phyloP scores from a whole-genome alignment of 2,113 vertebrate species.

The Kobus ellipsiprymnus region DNA sequence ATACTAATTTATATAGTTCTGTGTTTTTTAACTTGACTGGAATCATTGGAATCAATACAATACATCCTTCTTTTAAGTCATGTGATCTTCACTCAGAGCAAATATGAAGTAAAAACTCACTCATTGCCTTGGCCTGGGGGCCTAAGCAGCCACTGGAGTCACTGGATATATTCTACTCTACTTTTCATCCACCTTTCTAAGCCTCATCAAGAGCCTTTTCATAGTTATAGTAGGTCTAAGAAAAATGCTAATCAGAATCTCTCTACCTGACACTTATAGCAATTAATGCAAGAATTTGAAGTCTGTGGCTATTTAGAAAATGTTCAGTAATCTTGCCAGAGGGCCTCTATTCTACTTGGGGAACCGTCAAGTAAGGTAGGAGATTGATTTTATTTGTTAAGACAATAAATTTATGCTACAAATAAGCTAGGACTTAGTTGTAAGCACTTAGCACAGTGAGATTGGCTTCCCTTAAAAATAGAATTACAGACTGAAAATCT shows the following conservation, averaged over 20 bases:
- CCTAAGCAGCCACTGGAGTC: neutral
- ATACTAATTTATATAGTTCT: neutral
- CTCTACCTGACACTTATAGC: neutral
- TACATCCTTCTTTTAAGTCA: neutral
- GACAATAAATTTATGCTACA: slow-evolving; percentile 14
- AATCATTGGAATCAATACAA: neutral
- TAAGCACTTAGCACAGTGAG: neutral
- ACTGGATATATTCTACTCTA: neutral
- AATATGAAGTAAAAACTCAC: neutral
- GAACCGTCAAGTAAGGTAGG: neutral
- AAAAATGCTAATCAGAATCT: neutral
- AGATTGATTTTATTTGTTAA: slow-evolving; percentile 16
- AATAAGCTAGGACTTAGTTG: neutral
- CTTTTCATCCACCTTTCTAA: slow-evolving; percentile 10
- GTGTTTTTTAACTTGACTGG: neutral
- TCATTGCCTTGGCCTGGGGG: neutral
- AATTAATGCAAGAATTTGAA: slow-evolving; percentile 24
- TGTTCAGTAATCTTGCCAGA: neutral
- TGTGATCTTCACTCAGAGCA: neutral
- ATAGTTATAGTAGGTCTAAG: neutral
- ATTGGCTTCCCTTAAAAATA: neutral
- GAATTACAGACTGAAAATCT: neutral
- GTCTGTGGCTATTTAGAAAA: slow-evolving; percentile 14
- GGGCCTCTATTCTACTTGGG: neutral
- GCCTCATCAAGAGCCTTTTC: neutral